Percentiles rank a stretch among this genome's conserved stretches.
Evolutionary conservation across 2,113 vertebrate species (phyloP).

Genomic region (Gila orcuttii): DNA sequence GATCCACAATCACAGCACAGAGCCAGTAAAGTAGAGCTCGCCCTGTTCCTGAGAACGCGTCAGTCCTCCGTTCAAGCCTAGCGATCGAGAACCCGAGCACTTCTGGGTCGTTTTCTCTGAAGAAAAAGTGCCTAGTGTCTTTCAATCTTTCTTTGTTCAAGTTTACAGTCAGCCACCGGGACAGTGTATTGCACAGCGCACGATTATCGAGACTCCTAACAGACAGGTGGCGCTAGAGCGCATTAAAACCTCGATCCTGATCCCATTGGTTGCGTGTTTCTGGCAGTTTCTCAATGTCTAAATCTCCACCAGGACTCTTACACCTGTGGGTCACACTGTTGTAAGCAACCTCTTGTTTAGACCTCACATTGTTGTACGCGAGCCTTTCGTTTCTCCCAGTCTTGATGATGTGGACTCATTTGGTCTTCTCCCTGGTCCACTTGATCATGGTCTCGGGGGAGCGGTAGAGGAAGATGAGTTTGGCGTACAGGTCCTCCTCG

Average conservation of each 20-base stretch:
- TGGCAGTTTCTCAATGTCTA: background rate
- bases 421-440: slow-evolving; percentile 67
- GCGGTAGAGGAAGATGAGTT: slow-evolving; percentile 93
- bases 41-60: slow-evolving; percentile 50
- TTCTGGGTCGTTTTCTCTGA: slow-evolving; percentile 44
- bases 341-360: background rate
- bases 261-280: background rate
- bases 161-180: slow-evolving; percentile 56
- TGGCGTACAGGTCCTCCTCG: slow-evolving; percentile 93
- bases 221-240: slow-evolving; percentile 39
- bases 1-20: slow-evolving; percentile 43
- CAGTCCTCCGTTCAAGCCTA: slow-evolving; percentile 26
- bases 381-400: too few relatives aligned
- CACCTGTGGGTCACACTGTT: slow-evolving; percentile 38
- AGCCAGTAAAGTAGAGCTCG: background rate
- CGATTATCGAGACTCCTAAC: slow-evolving; percentile 15
- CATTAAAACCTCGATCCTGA: background rate
- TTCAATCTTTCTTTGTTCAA: slow-evolving; percentile 48
- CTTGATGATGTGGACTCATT: background rate
- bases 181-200: slow-evolving; percentile 65
- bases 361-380: too few relatives aligned
- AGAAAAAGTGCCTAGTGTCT: slow-evolving; percentile 58
- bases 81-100: slow-evolving; percentile 37
- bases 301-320: slow-evolving; percentile 10
- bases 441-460: slow-evolving; percentile 87